phyloP scores from a whole-genome alignment of 2,113 vertebrate species.

The Forbesichthys papilliferus region DNA sequence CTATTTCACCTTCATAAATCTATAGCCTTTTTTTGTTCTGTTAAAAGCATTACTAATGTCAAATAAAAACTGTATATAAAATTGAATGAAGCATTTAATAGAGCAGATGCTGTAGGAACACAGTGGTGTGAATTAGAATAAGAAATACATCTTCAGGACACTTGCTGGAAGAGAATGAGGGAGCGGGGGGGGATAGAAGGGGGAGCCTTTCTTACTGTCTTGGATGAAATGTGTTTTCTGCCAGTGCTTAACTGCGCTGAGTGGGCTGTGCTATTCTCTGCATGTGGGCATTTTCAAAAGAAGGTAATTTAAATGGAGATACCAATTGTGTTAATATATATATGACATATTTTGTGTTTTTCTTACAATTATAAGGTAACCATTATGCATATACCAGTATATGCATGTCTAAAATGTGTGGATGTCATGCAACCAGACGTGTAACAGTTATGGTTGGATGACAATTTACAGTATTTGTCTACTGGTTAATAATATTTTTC shows the following conservation, averaged over 20 bases:
- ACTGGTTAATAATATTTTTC: too few relatives aligned
- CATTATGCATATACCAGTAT: too few relatives aligned
- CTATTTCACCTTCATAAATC: slow-evolving; percentile 2
- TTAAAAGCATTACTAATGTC: slow-evolving; percentile 64
- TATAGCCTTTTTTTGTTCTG: slow-evolving; percentile 48
- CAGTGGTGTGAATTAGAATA: slow-evolving; percentile 69
- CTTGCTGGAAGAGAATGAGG: slow-evolving; percentile 48
- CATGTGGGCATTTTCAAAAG: slow-evolving; percentile 11
- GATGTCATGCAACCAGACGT: too few relatives aligned
- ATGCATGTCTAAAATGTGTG: too few relatives aligned
- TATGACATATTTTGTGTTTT: too few relatives aligned
- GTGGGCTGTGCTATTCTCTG: slow-evolving; percentile 26
- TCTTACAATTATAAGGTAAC: too few relatives aligned
- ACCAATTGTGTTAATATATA: too few relatives aligned
- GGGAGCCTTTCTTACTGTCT: slow-evolving; percentile 40
- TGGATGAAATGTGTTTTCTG: slow-evolving; percentile 53
- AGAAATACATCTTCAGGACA: slow-evolving; percentile 68
- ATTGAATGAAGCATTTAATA: slow-evolving; percentile 72
- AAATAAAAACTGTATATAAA: slow-evolving; percentile 73
- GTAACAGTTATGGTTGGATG: too few relatives aligned
- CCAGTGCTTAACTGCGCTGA: slow-evolving; percentile 45
- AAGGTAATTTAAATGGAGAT: slow-evolving; percentile 11
- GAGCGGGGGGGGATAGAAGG: slow-evolving; percentile 14
- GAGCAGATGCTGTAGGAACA: slow-evolving; percentile 67
- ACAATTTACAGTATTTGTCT: too few relatives aligned